A percentile compares a stretch with the other conserved stretches of the same genome.
Evolutionary conservation across 2,888 invertebrate genomes (phyloP).

Genomic region (Agrochola lota): DNA sequence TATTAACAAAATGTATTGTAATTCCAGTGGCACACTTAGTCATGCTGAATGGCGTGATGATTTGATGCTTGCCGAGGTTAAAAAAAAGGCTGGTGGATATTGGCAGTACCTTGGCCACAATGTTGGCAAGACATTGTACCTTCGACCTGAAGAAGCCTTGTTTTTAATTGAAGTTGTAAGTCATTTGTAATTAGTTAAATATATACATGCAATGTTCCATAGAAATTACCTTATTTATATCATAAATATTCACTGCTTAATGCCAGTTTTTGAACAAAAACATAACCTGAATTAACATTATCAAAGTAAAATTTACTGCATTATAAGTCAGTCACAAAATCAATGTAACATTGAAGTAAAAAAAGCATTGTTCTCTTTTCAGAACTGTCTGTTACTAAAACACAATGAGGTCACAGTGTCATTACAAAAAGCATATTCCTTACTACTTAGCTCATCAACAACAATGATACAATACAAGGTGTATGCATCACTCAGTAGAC

Average conservation of each 20-base stretch:
- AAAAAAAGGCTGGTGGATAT: constrained; percentile 88
- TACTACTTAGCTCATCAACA: constrained; percentile 83
- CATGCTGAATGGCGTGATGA: constrained; percentile 90
- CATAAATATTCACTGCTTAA: not conserved
- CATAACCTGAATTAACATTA: not conserved
- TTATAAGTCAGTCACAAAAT: too few species aligned
- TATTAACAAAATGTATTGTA: not conserved
- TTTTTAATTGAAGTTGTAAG: constrained; percentile 92
- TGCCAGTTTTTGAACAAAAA: not conserved
- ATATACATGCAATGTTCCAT: not conserved
- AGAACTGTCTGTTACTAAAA: constrained; percentile 92
- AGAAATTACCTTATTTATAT: not conserved
- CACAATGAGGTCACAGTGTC: constrained; percentile 91
- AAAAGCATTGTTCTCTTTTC: constrained; percentile 68
- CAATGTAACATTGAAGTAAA: constrained; percentile 1
- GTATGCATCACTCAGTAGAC: constrained; percentile 90
- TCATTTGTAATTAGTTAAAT: constrained; percentile 32
- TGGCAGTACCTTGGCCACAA: constrained; percentile 91
- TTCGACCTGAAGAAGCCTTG: constrained; percentile 92
- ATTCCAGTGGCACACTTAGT: constrained; percentile 86
- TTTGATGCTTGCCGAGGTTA: constrained; percentile 89
- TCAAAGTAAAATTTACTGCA: too few species aligned
- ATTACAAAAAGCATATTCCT: constrained; percentile 92
- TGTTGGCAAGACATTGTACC: constrained; percentile 84
- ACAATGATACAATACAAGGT: constrained; percentile 90